Conservation (phyloP, 2,797 vertebrate species). For the Cirrhinus molitorella region DNA sequence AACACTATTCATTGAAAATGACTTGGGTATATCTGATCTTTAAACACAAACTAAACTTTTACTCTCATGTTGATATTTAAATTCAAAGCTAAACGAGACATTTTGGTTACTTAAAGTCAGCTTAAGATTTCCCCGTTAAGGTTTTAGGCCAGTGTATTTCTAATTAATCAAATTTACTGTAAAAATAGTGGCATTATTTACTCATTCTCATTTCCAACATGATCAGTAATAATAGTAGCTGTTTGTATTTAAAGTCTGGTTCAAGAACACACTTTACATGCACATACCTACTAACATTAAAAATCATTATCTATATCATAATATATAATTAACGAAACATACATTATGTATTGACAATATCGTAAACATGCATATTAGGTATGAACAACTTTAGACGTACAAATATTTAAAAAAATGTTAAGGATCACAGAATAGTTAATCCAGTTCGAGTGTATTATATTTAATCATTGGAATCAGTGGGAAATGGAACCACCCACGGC, state of each 20-base stretch:
- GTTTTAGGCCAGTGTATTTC: neutral
- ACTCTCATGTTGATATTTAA: neutral
- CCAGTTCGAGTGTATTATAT: no score
- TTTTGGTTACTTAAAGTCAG: neutral
- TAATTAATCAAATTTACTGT: neutral
- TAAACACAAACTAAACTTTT: neutral
- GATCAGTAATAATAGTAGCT: neutral
- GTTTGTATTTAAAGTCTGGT: neutral
- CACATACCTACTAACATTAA: neutral
- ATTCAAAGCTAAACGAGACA: no score
- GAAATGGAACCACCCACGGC: no score
- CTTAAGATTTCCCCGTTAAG: neutral
- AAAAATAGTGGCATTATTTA: neutral
- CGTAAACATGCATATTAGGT: no score
- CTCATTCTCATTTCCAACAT: neutral
- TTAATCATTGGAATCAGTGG: no score
- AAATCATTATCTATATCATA: no score
- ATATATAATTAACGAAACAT: neutral
- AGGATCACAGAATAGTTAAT: no score
- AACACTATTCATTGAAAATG: neutral
- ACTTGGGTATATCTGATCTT: neutral
- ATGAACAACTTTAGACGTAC: no score
- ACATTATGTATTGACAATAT: neutral
- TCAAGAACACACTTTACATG: neutral
- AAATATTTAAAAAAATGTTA: no score